Percentiles rank a stretch among this genome's conserved stretches.
phyloP scores from a whole-genome alignment of 2,888 invertebrate genomes.

The Melitaea athalia region DNA sequence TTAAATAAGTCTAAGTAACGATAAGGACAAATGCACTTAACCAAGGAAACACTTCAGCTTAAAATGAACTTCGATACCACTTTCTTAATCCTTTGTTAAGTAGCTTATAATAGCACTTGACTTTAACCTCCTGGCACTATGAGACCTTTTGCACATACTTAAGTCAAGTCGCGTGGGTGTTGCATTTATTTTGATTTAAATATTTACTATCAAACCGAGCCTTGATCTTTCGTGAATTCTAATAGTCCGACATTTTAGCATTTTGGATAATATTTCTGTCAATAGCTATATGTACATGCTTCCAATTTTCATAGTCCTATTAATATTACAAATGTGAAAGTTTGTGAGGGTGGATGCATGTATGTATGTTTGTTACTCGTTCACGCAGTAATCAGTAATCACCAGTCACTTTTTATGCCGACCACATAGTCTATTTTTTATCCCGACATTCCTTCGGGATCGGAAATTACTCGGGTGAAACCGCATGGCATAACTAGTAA shows the following conservation, averaged over 20 bases:
- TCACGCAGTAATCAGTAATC: too few species aligned
- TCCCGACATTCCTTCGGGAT: too few species aligned
- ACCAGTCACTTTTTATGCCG: too few species aligned
- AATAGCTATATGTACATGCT: neutral
- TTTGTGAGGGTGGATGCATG: too few species aligned
- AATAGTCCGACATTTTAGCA: slow-evolving; percentile 12
- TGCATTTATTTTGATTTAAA: neutral
- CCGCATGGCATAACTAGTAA: too few species aligned
- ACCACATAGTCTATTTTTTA: too few species aligned
- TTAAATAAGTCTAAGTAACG: too few species aligned
- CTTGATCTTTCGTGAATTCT: slow-evolving; percentile 17
- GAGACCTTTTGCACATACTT: neutral
- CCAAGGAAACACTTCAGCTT: too few species aligned
- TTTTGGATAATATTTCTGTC: neutral
- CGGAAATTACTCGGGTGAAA: too few species aligned
- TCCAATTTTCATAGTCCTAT: neutral
- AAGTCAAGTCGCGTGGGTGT: neutral
- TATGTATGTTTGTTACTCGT: too few species aligned
- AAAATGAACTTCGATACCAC: neutral
- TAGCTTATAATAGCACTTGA: neutral
- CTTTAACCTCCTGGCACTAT: neutral
- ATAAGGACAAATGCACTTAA: too few species aligned
- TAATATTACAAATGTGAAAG: neutral
- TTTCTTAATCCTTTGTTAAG: neutral
- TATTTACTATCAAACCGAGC: slow-evolving; percentile 15